Base-by-base conservation (phyloP, 1,140 invertebrate species). In the Scaptomyza montana region DNA sequence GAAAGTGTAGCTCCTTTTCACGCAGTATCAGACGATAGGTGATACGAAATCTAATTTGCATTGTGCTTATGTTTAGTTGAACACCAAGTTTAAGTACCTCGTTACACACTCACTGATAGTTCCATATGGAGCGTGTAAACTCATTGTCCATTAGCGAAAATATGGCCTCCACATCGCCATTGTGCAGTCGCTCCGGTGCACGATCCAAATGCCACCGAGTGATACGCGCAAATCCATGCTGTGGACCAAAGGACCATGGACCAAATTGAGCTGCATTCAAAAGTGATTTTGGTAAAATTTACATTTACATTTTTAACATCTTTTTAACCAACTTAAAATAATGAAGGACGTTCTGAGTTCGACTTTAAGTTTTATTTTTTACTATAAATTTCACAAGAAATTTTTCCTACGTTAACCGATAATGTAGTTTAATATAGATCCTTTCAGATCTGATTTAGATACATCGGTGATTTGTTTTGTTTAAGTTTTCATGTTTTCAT, bases 221-320 rank as follows among this genome's bases (percentile, higher is more conserved):
- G 81, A 98, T 96, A 86, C 97, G 94, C 43, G 97, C 98, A 94
- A 99, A 99, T 51, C 98, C 98, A 93, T 99, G 97, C 81, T 98
- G 97, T 10, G 98, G 98, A 4, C 97, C 97, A 92, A 96, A 97
- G 51, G 95, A 95, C 97, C 97, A 98, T 67, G 96, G 94, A 64
- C 98, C 98, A 93, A 98, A 98, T 94, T 98, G 97, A 86, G 98
- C 97, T 98, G 93, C 16, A 59, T 49, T 36, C 30, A 39, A 28
- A 8, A 16, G n/a, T 0, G 33, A 39, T n/a, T n/a, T n/a, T n/a
- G n/a, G n/a, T n/a, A n/a, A n/a, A n/a, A n/a, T n/a, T n/a, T n/a
- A n/a, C n/a, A n/a, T n/a, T n/a, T n/a, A n/a, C n/a, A n/a, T n/a
- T n/a, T n/a, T n/a, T n/a, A n/a, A n/a, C n/a, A 41, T 1, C 0